Evolutionary conservation across 2,113 vertebrate species (phyloP), one percentile per base, ranked within the genome.

Genomic region (Ariopsis seemanni): DNA sequence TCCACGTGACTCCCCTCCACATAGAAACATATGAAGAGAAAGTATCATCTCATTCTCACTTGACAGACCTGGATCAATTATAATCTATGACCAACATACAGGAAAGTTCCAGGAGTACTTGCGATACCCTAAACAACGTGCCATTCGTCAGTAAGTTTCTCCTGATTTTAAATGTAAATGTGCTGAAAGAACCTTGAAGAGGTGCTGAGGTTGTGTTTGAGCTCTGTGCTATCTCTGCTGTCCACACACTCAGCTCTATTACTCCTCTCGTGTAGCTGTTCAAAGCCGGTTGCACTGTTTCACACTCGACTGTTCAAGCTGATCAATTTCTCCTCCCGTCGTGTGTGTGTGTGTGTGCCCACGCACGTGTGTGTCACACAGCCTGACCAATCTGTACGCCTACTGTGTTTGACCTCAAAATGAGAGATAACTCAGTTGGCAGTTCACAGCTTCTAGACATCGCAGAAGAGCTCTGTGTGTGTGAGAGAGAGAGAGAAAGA

Each of bases 401-500:
- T 62, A 81, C 84, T 86, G 89, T 22, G 82, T 88, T 80, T 89
- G 89, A 87, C 89, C 74, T 90, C 84, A 79, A 86, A 67, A 86
- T 88, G 67, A 74, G 65, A 88, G 55, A 65, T 82, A 90, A 81
- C 69, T 27, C 85, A 4, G 82, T 52, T n/a, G 62, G 82, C 62
- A 72, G 82, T 82, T 77, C 77, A 74, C 83, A 34, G 52, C 80
- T 74, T 80, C 89, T 84, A 88, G 65, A 90, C 85, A 84, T 90
- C 74, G 86, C 18, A 84, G 65, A 7, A 62, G 48, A 50, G 60
- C 20, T 27, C 15, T 82, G 65, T 42, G 84, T 78, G 84, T 4
- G 58, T 50, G 83, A 42, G 20, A 22, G 72, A 22, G 42, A 50
- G 72, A 50, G 71, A 74, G 17, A 74, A 34, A 74, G 15, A 25